Evolutionary conservation across 2,888 invertebrate species (phyloP).

Genomic region (Pollenia amentaria): DNA sequence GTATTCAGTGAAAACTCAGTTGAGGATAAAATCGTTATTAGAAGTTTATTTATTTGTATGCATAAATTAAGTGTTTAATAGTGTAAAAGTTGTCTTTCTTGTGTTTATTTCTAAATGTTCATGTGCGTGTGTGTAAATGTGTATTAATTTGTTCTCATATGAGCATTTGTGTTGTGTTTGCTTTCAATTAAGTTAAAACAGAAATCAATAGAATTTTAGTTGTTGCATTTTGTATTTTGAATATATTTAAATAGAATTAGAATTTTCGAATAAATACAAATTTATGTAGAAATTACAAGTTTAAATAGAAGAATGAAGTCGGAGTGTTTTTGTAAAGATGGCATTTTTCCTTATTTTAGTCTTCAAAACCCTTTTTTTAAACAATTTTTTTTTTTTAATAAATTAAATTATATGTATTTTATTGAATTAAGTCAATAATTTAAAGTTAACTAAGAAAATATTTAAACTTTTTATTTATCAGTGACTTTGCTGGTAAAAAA

Average conservation of each 20-base stretch:
- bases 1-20: conserved; percentile 69
- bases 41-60: conserved; percentile 65
- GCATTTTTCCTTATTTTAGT: too few species aligned
- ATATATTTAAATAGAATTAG: background rate
- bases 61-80: conserved; percentile 43
- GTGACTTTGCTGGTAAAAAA: too few species aligned
- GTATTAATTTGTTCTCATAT: background rate
- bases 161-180: conserved; percentile 60
- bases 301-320: too few species aligned
- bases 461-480: too few species aligned
- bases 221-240: conserved; percentile 20
- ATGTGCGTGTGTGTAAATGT: background rate
- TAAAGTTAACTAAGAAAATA: too few species aligned
- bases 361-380: too few species aligned
- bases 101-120: background rate
- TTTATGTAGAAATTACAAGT: too few species aligned
- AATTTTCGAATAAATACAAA: background rate
- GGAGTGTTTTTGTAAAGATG: too few species aligned
- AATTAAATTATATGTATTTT: too few species aligned
- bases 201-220: conserved; percentile 58
- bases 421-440: too few species aligned
- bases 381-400: too few species aligned
- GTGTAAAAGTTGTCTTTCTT: background rate
- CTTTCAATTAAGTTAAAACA: conserved; percentile 67
- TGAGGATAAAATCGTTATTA: conserved; percentile 68